These are phyloP conservation scores for Terrapene triunguis DNA, from an alignment of 2,113 vertebrate genomes.

Conservation along the genomic window DNA sequence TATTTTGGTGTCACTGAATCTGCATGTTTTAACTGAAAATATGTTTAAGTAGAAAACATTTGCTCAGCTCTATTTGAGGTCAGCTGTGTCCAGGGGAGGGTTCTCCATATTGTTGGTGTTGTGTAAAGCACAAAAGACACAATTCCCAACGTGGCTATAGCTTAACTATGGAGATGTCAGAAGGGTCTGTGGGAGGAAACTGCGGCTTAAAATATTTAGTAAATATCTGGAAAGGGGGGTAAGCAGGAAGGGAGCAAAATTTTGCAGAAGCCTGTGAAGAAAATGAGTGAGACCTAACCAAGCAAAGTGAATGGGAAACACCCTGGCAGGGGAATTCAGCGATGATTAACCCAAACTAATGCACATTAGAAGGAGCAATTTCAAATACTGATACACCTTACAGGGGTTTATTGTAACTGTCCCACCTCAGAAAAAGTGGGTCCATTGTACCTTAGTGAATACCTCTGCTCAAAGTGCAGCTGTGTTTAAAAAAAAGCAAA, in stretches of 20 bases:
- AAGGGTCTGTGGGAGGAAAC: background rate
- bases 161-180: background rate
- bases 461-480: no score
- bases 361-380: no score
- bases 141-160: background rate
- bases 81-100: background rate
- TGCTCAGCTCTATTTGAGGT: background rate
- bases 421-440: no score
- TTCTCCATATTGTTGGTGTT: background rate
- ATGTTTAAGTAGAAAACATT: background rate
- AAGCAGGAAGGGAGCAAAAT: background rate
- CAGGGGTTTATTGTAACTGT: no score
- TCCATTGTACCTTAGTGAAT: no score
- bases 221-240: background rate
- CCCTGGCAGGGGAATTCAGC: no score
- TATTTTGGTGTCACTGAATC: background rate
- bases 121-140: background rate
- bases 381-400: no score
- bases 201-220: background rate
- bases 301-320: no score
- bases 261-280: background rate
- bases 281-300: background rate
- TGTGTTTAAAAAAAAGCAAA: no score
- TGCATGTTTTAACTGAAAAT: background rate
- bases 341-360: no score